These are phyloP conservation scores for Fulica atra DNA, from an alignment of 2,113 vertebrate genomes.

Conservation along the genomic window DNA sequence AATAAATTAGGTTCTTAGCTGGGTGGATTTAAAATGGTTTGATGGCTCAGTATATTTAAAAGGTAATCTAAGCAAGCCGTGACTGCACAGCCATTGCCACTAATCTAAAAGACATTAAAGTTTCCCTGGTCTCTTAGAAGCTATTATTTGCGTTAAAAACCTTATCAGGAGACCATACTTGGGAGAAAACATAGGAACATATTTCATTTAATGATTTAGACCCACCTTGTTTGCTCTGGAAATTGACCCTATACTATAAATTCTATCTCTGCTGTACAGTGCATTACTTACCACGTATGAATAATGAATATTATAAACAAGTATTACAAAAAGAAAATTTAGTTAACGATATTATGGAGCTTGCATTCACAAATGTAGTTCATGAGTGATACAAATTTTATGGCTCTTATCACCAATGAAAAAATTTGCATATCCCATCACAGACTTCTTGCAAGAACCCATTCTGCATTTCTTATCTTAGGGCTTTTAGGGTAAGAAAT, in stretches of 20 bases:
- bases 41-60: neutral
- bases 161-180: neutral
- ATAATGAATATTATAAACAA: conserved; percentile 17
- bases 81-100: neutral
- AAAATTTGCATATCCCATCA: conserved; percentile 46
- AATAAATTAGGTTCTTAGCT: neutral
- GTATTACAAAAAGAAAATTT: conserved; percentile 19
- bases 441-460: neutral
- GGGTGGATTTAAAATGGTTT: neutral
- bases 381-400: conserved; percentile 5
- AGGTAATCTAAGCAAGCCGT: neutral
- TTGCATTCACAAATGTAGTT: neutral
- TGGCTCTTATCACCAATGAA: conserved; percentile 18
- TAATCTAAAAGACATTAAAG: neutral
- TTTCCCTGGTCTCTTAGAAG: neutral
- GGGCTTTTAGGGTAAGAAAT: conserved; percentile 20
- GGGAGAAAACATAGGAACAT: neutral
- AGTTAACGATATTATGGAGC: neutral
- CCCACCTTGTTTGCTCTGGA: neutral
- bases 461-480: conserved; percentile 40
- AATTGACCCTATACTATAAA: neutral
- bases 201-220: conserved; percentile 10
- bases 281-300: neutral
- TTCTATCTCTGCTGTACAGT: neutral
- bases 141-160: conserved; percentile 12